These are phyloP conservation scores for Smittia aterrima DNA, from an alignment of 2,888 invertebrate genomes.

Conservation along the genomic window DNA sequence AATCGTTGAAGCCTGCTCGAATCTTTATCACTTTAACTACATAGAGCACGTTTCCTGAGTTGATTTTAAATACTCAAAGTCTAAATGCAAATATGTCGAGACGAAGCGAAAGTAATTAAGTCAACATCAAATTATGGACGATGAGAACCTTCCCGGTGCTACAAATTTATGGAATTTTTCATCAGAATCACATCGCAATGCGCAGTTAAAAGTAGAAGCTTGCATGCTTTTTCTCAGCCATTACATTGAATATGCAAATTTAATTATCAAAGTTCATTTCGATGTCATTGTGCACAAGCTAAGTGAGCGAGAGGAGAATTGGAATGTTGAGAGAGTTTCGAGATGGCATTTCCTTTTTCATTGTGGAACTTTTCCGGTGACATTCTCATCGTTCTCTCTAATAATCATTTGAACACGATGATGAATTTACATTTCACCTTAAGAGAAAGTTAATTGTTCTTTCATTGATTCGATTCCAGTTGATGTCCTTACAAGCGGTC, in stretches of 20 bases:
- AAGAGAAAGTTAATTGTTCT: background rate
- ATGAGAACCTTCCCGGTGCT: background rate
- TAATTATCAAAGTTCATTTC: slow-evolving; percentile 39
- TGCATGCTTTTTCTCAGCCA: background rate
- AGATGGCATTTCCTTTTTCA: too few relatives aligned
- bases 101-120: slow-evolving; percentile 25
- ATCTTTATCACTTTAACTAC: too few relatives aligned
- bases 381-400: too few relatives aligned
- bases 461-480: background rate
- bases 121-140: slow-evolving; percentile 17
- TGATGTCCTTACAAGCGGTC: too few relatives aligned
- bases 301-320: background rate
- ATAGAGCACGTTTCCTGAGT: too few relatives aligned
- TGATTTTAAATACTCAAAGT: background rate
- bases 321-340: background rate
- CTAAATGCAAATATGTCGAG: slow-evolving; percentile 22
- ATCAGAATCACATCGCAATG: too few relatives aligned
- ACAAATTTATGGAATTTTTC: too few relatives aligned
- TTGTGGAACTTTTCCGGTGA: too few relatives aligned
- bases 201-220: background rate
- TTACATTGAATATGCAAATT: slow-evolving; percentile 37
- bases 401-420: slow-evolving; percentile 29
- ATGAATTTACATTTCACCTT: slow-evolving; percentile 24
- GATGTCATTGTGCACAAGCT: slow-evolving; percentile 19
- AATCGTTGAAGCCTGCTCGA: too few relatives aligned